Evolutionary conservation across 2,888 invertebrate genomes (phyloP).

Genomic region (Rutpela maculata): DNA sequence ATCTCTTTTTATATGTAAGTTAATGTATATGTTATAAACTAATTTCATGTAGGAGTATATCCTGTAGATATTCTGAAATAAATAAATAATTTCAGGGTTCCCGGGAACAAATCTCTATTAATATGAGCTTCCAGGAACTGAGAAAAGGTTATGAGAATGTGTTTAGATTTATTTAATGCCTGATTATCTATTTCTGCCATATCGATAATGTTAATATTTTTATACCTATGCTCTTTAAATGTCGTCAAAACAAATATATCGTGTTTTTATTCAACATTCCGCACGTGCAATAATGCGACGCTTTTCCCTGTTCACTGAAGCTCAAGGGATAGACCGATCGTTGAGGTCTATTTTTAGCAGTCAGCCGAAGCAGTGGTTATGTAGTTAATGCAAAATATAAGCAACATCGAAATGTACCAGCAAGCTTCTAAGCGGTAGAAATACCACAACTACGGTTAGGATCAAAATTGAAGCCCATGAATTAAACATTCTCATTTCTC

Average conservation of each 20-base stretch:
- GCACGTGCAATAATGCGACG: slow-evolving; percentile 23
- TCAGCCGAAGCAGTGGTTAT: slow-evolving; percentile 23
- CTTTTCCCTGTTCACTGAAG: slow-evolving; percentile 12
- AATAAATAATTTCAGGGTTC: too few species aligned
- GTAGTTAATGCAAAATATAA: slow-evolving; percentile 25
- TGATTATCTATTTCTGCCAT: not conserved
- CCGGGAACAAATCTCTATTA: too few species aligned
- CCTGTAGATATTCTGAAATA: too few species aligned
- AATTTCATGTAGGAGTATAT: too few species aligned
- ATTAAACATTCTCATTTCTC: slow-evolving; percentile 21
- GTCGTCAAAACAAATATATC: not conserved
- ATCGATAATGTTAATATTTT: not conserved
- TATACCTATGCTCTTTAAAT: not conserved
- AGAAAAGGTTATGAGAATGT: too few species aligned
- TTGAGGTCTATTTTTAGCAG: slow-evolving; percentile 29
- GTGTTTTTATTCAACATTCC: not conserved
- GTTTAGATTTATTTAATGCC: too few species aligned
- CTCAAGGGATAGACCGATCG: slow-evolving; percentile 30
- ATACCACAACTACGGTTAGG: slow-evolving; percentile 19
- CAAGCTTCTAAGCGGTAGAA: slow-evolving; percentile 12
- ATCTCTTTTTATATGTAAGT: too few species aligned
- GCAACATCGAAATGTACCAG: slow-evolving; percentile 10
- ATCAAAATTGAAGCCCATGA: slow-evolving; percentile 21
- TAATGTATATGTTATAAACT: too few species aligned
- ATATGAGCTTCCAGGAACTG: too few species aligned